Conservation (phyloP, 2,113 vertebrate species). For the Rhinopomastus cyanomelas region DNA sequence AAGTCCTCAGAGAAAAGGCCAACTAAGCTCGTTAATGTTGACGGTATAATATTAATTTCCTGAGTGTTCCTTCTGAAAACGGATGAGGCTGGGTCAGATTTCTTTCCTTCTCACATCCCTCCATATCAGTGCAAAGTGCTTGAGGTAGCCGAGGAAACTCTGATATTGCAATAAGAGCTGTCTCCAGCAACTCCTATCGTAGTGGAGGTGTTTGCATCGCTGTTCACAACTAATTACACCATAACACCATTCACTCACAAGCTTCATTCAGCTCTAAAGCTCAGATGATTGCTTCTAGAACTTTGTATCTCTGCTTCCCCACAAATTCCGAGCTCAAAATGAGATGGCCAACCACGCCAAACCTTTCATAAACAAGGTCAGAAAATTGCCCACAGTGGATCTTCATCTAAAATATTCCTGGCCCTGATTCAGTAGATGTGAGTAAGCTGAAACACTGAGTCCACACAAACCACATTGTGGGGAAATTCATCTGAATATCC, state of each 20-base stretch:
- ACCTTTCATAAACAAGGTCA: slow-evolving; percentile 1
- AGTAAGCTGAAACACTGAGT: background rate
- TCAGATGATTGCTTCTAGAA: background rate
- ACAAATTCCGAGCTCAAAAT: background rate
- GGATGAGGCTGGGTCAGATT: background rate
- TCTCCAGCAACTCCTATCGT: background rate
- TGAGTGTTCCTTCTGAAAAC: background rate
- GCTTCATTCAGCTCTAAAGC: background rate
- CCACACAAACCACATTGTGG: background rate
- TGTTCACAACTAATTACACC: background rate
- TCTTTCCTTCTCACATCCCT: background rate
- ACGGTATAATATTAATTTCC: background rate
- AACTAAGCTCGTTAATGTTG: background rate
- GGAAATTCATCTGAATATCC: background rate
- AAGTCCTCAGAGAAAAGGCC: background rate
- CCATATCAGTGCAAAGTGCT: background rate
- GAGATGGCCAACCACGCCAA: background rate
- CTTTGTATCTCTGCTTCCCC: background rate
- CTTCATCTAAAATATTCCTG: background rate
- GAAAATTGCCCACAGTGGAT: background rate
- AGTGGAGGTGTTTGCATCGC: background rate
- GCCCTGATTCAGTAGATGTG: background rate
- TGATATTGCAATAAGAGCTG: background rate
- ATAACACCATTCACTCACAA: background rate
- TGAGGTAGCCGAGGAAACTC: slow-evolving; percentile 1